Conservation (phyloP, 2,888 invertebrate genomes). For the Acleris literana region DNA sequence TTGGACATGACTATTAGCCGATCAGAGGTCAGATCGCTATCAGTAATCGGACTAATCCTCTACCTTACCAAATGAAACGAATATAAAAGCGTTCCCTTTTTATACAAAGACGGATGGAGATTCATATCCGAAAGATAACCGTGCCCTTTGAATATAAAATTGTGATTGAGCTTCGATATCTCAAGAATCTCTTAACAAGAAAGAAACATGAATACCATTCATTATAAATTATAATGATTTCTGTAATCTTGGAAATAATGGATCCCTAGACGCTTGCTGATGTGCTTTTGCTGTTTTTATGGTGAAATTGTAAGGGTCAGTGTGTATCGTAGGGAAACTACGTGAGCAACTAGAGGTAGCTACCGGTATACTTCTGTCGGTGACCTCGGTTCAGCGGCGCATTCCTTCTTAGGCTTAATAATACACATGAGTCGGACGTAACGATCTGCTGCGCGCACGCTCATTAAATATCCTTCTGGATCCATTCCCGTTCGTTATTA, state of each 20-base stretch:
- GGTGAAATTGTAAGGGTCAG: conserved; percentile 61
- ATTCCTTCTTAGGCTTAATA: conserved; percentile 81
- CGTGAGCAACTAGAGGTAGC: conserved; percentile 52
- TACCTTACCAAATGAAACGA: conserved; percentile 51
- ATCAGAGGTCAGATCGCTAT: conserved; percentile 75
- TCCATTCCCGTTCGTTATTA: conserved; percentile 58
- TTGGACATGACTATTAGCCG: conserved; percentile 72
- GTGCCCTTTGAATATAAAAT: conserved; percentile 34
- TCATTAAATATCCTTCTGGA: conserved; percentile 72
- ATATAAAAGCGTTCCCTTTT: conserved; percentile 45
- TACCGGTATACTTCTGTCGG: conserved; percentile 67
- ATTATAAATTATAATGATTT: conserved; percentile 33
- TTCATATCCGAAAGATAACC: conserved; percentile 41
- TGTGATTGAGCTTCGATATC: conserved; percentile 29
- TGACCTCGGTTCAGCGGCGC: conserved; percentile 70
- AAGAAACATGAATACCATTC: conserved; percentile 28
- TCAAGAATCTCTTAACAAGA: conserved; percentile 30
- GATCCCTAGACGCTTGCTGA: background rate
- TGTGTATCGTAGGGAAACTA: conserved; percentile 41
- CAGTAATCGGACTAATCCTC: conserved; percentile 60
- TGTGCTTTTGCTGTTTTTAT: conserved; percentile 43
- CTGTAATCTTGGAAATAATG: conserved; percentile 19
- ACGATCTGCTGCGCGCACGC: conserved; percentile 68
- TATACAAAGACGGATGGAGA: conserved; percentile 45
- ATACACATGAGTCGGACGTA: conserved; percentile 74